These are phyloP conservation scores for Drosophila persimilis DNA, from an alignment of 1,140 invertebrate genomes.

Conservation along the genomic window DNA sequence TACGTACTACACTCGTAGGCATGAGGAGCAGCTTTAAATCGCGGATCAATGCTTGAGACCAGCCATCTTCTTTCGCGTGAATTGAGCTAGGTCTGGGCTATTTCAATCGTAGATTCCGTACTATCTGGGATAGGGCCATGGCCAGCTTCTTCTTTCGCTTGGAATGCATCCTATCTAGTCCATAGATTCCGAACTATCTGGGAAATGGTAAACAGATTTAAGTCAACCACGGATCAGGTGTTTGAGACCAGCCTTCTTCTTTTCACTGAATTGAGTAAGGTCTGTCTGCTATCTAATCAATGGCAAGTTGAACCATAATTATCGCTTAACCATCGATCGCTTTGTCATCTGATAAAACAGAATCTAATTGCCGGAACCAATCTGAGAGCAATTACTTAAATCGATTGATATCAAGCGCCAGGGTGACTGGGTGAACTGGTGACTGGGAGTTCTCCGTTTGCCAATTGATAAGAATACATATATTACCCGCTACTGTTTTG, in stretches of 20 bases:
- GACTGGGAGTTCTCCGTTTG: slow-evolving; percentile 26
- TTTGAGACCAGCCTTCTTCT: slow-evolving; percentile 7
- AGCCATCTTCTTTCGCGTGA: not conserved
- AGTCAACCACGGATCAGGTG: not conserved
- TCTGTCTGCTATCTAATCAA: slow-evolving; percentile 49
- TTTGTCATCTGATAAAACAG: slow-evolving; percentile 46
- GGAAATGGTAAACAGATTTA: too few relatives aligned
- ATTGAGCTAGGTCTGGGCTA: too few relatives aligned
- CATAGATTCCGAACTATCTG: too few relatives aligned
- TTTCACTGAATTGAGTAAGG: slow-evolving; percentile 16
- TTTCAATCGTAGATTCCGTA: too few relatives aligned
- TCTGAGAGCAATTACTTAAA: slow-evolving; percentile 30
- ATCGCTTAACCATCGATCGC: slow-evolving; percentile 48
- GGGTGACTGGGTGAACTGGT: slow-evolving; percentile 1
- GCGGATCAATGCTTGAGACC: not conserved
- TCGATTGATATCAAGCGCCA: slow-evolving; percentile 38
- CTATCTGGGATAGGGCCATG: too few relatives aligned
- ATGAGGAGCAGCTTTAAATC: too few relatives aligned
- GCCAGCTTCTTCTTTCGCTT: too few relatives aligned
- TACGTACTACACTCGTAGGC: too few relatives aligned
- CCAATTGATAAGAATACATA: slow-evolving; percentile 36
- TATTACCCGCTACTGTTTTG: slow-evolving; percentile 17
- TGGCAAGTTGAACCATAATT: slow-evolving; percentile 35
- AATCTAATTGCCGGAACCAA: slow-evolving; percentile 31
- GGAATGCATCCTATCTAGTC: too few relatives aligned